A percentile compares a stretch with the other conserved stretches of the same genome.
Conservation (phyloP, 2,797 vertebrate species). For the Falco rusticolus region DNA sequence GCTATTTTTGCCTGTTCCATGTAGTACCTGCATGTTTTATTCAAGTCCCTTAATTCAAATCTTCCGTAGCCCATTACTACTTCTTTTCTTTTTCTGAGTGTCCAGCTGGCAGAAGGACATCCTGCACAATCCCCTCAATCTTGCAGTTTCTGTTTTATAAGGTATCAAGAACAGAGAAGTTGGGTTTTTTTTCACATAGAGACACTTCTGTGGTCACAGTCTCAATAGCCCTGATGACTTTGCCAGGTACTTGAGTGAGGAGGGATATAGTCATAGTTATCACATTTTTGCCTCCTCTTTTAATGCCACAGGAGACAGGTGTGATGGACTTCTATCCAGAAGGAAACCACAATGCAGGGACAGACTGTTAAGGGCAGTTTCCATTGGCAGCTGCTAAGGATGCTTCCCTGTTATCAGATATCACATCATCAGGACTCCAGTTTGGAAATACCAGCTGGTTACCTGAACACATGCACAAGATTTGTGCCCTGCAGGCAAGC, state of each 20-base stretch:
- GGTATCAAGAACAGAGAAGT: not conserved
- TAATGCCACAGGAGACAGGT: not conserved
- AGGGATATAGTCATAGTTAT: not conserved
- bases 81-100: not conserved
- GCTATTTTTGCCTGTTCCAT: not conserved
- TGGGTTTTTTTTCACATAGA: not conserved
- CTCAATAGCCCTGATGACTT: not conserved
- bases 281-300: not conserved
- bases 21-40: not conserved
- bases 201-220: not conserved
- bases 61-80: not conserved
- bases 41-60: not conserved
- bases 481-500: not conserved
- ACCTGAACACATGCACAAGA: not conserved
- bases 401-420: not conserved
- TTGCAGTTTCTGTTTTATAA: not conserved
- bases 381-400: not conserved
- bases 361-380: not conserved
- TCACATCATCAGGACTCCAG: not conserved
- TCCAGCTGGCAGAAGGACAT: not conserved
- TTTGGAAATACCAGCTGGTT: not conserved
- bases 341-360: not conserved
- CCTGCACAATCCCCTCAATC: not conserved
- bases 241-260: not conserved
- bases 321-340: not conserved